Base-by-base conservation (phyloP, 2,113 vertebrate genomes). In the Anhinga rufa region DNA sequence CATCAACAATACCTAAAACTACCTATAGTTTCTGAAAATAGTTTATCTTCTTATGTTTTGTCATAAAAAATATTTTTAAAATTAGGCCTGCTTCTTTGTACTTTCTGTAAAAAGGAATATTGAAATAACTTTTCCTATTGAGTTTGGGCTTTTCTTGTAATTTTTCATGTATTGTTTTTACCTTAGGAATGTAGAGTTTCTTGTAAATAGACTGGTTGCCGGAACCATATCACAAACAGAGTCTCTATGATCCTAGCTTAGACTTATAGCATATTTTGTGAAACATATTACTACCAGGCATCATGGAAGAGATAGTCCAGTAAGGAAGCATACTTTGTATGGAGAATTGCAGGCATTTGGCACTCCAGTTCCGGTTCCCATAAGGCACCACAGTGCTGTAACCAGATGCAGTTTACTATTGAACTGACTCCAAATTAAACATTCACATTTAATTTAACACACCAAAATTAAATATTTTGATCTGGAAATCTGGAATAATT, bases 401-500 rank as follows among this genome's bases (percentile, higher is more conserved):
- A 96, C 77, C 93, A 95, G 94, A 94, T 95, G 90, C 74, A 90
- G 92, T 91, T 96, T 94, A 87, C 70, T 80, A 46, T 95, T 97
- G 94, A 96, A 93, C 70, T 48, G 46, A 52, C 36, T 95, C 94
- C 96, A 97, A 94, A 95, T 93, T 81, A 93, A 96, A 94, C 61
- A 95, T 72, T 96, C 70, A 82, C 74, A 88, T 93, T 82, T 95
- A 91, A 96, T 93, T 96, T 95, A 96, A 87, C 87, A 91, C 17
- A 91, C 19, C 49, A 90, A 93, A 95, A 94, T 90, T 82, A 96
- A 96, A 95, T 95, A 94, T 96, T 96, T 96, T 96, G 93, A 96
- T 96, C 80, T 93, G 17, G 36, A 36, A 95, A 76, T 93, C 80
- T 94, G 77, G 52, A 96, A 96, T 32, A 52, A 75, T 83, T 96